A percentile compares a stretch with the other conserved stretches of the same genome.
These are phyloP conservation scores for Gymnorhina tibicen DNA, from an alignment of 2,113 vertebrate genomes.

Conservation along the genomic window DNA sequence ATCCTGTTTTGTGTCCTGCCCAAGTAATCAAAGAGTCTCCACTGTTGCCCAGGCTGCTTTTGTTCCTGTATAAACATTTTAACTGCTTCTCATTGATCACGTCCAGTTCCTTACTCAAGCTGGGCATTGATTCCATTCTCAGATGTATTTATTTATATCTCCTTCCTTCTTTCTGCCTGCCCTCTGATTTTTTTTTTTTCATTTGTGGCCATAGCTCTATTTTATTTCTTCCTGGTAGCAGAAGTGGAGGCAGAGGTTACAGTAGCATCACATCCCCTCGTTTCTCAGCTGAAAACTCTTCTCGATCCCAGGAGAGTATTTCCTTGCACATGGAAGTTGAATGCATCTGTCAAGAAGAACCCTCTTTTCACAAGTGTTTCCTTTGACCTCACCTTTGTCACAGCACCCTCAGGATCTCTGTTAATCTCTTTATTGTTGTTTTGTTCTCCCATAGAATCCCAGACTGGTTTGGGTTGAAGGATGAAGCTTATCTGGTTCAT, in stretches of 20 bases:
- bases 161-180: background rate
- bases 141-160: background rate
- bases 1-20: background rate
- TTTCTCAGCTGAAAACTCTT: background rate
- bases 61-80: background rate
- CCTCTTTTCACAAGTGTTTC: background rate
- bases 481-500: fast-evolving
- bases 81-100: background rate
- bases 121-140: background rate
- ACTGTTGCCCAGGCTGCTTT: background rate
- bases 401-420: background rate
- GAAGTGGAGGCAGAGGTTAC: background rate
- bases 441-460: background rate
- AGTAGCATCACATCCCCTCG: background rate
- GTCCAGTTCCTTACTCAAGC: background rate
- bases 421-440: background rate
- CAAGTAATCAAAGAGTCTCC: background rate
- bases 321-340: background rate
- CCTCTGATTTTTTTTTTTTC: background rate
- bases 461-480: background rate
- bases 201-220: background rate
- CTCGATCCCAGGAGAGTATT: background rate
- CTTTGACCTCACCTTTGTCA: background rate
- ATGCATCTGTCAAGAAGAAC: background rate
- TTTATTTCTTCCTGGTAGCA: background rate